A percentile compares a stretch with the other conserved stretches of the same genome.
Evolutionary conservation across 2,797 vertebrate genomes (phyloP).

Genomic region (Danio aesculapii): DNA sequence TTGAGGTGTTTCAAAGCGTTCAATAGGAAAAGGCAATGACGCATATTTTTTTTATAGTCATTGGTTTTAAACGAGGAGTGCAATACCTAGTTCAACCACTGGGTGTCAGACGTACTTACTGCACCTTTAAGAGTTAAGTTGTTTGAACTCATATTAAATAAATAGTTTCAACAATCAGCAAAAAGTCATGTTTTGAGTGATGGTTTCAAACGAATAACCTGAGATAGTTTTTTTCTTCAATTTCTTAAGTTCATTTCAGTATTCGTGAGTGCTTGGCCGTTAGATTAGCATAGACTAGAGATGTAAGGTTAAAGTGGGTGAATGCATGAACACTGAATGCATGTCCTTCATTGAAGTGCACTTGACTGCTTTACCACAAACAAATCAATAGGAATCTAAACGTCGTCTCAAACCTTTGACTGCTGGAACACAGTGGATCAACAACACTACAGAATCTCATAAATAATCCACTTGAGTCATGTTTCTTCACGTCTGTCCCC

Average conservation of each 20-base stretch:
- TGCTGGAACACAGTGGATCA: neutral
- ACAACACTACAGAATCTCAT: constrained; percentile 15
- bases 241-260: neutral
- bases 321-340: neutral
- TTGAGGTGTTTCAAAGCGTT: no score
- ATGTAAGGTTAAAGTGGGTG: constrained; percentile 2
- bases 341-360: neutral
- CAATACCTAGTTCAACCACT: no score
- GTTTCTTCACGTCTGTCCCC: constrained; percentile 11
- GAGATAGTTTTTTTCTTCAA: neutral
- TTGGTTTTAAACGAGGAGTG: no score
- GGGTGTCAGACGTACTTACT: no score
- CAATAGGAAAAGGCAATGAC: no score
- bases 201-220: neutral
- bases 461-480: constrained; percentile 26
- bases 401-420: constrained; percentile 4
- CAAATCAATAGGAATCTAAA: constrained; percentile 36
- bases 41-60: no score
- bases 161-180: no score
- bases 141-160: no score
- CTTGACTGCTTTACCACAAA: constrained; percentile 2
- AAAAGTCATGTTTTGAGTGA: no score
- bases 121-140: no score
- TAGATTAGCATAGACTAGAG: neutral
- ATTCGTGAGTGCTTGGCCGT: neutral